Conservation (phyloP, 2,113 vertebrate species). For the Uria aalge region DNA sequence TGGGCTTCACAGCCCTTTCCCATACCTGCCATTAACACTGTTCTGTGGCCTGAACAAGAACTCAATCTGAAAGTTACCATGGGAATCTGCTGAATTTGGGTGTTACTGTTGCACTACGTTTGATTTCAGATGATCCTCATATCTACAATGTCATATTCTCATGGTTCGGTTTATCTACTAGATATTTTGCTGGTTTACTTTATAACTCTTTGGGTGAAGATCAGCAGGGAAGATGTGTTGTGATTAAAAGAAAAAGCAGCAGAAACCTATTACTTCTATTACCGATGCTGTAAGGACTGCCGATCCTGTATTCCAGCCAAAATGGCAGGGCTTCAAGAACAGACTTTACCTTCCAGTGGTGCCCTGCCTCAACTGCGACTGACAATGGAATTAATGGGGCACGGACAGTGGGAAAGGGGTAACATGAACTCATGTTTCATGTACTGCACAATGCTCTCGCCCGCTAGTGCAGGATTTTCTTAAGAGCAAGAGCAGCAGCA, state of each 20-base stretch:
- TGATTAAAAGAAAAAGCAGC: background rate
- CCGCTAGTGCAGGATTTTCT: background rate
- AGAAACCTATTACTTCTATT: background rate
- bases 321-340: constrained; percentile 53
- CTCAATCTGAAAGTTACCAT: background rate
- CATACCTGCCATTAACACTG: background rate
- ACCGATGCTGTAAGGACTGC: background rate
- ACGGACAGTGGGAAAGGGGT: constrained; percentile 37
- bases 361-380: background rate
- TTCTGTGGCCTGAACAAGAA: background rate
- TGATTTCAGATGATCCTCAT: background rate
- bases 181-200: background rate
- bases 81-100: background rate
- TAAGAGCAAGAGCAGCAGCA: background rate
- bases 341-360: constrained; percentile 19
- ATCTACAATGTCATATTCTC: background rate
- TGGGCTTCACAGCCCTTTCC: background rate
- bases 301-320: constrained; percentile 33
- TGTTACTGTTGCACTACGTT: background rate
- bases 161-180: background rate
- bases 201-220: background rate
- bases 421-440: constrained; percentile 63
- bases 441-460: background rate
- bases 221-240: background rate
- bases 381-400: constrained; percentile 61